Evolutionary conservation across 2,797 vertebrate genomes (phyloP).

Genomic region (Artibeus jamaicensis): DNA sequence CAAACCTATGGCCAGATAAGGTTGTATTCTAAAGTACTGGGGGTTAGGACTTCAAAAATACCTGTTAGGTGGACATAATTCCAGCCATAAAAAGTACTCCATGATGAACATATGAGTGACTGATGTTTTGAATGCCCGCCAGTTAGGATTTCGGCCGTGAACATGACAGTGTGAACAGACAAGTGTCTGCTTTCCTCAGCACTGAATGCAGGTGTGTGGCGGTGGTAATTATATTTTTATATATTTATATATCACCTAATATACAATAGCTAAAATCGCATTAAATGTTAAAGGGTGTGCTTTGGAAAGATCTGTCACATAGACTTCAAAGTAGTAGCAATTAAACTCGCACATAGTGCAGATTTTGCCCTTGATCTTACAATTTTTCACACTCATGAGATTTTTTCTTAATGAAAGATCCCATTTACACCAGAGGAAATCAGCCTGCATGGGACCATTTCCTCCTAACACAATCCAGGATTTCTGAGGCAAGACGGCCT

Average conservation of each 20-base stretch:
- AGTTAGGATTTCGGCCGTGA: not conserved
- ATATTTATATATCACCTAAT: not conserved
- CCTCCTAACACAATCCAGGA: not conserved
- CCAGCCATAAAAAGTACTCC: not conserved
- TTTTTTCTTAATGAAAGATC: not conserved
- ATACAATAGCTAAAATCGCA: not conserved
- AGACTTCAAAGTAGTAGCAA: not conserved
- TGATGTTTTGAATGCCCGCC: not conserved
- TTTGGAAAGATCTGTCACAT: not conserved
- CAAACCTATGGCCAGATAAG: not conserved
- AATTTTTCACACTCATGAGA: not conserved
- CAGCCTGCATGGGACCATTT: not conserved
- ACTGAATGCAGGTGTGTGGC: not conserved
- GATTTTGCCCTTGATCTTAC: not conserved
- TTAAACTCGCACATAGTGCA: not conserved
- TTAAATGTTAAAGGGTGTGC: not conserved
- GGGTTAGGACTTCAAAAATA: accelerated
- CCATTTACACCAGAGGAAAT: not conserved
- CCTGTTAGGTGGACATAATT: not conserved
- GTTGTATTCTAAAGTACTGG: not conserved
- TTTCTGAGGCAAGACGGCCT: not conserved
- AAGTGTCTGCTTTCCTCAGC: not conserved
- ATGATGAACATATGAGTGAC: not conserved
- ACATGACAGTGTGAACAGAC: not conserved
- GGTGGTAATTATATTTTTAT: not conserved